Evolutionary conservation across 2,113 vertebrate genomes (phyloP), one percentile per base, ranked within the genome.

Genomic region (Podarcis cretensis): DNA sequence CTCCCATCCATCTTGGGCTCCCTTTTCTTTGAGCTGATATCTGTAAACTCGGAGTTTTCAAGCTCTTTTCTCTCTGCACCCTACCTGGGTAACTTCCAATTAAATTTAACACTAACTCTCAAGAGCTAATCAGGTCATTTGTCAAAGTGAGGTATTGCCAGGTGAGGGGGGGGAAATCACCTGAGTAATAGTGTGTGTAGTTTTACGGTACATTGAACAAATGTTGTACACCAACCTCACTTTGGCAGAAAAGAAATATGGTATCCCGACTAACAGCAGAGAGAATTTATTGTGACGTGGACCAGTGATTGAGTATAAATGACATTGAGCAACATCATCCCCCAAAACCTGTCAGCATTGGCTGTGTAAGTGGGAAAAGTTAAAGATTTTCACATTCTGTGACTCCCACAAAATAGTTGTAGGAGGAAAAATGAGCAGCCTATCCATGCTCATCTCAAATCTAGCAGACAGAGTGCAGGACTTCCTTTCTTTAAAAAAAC

Each of bases 181-280:
- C 63, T 87, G 25, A 68, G 27, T 87, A 92, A 90, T 43, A 63
- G 20, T 73, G 59, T 71, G 1, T 63, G 57, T 57, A 63, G 3
- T 89, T 93, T 91, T 89, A 94, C 84, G 87, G 68, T 85, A 94
- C 87, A 95, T 94, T 94, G 92, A 95, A 90, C 89, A 93, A 91
- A 91, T 84, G n/a, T 89, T 84, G 48, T 40, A 87, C 91, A 93
- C 84, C 86, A 89, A 59, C 85, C 93, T 83, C 77, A 48, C 20
- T 91, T 63, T 73, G 68, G 69, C 82, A 37, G 21, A 79, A 84
- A 91, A 88, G 21, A 91, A 92, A 92, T 63, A 78, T 74, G 68
- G 30, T 89, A 87, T 89, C 89, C 48, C 76, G 32, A 88, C 13
- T 77, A 59, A 88, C 81, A 87, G 86, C 35, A 87, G 54, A 83